These are phyloP conservation scores for Calcarius ornatus DNA, from an alignment of 2,113 vertebrate genomes.

Conservation along the genomic window DNA sequence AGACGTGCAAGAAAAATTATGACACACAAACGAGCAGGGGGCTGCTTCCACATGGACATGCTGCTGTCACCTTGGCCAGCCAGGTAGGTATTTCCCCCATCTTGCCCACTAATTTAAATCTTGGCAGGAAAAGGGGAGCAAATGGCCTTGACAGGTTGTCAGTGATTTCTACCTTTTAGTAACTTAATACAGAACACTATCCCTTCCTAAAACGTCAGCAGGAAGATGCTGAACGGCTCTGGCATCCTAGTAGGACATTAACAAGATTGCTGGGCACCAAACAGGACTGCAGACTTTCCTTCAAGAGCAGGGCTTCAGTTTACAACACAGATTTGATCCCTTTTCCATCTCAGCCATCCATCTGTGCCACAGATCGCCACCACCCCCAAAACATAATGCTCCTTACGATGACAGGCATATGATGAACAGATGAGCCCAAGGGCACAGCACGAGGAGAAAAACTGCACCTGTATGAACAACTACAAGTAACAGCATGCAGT, in stretches of 20 bases:
- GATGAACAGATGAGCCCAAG: neutral
- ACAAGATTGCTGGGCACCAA: conserved; percentile 27
- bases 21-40: accelerated
- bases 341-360: neutral
- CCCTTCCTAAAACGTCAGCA: neutral
- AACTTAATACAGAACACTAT: neutral
- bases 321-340: neutral
- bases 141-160: neutral
- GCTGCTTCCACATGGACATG: neutral
- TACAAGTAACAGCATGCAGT: neutral
- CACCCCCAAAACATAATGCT: accelerated
- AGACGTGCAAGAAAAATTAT: neutral
- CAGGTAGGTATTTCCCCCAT: neutral
- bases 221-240: neutral
- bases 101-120: neutral
- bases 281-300: neutral
- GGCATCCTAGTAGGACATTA: conserved; percentile 42
- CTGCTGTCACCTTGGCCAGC: neutral
- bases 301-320: neutral
- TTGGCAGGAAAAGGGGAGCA: neutral
- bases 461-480: neutral
- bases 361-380: neutral
- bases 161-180: neutral
- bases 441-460: neutral
- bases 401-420: neutral